Evolutionary conservation across 2,797 vertebrate genomes (phyloP).

Genomic region (Alectoris magna): DNA sequence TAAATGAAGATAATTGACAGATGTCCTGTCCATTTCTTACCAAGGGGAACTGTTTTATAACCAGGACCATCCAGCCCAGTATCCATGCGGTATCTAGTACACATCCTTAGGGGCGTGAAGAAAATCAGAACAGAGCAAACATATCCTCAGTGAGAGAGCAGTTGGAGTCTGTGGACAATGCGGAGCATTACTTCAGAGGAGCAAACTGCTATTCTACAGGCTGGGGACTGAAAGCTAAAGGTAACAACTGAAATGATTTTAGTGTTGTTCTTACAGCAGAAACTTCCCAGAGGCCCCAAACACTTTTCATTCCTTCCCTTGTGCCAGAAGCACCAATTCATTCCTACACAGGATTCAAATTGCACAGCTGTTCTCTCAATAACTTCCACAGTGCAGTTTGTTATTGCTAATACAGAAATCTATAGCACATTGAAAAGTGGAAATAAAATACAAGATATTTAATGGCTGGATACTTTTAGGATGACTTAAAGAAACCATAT

Average conservation of each 20-base stretch:
- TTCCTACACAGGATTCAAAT: slow-evolving; percentile 50
- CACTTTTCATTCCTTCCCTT: slow-evolving; percentile 46
- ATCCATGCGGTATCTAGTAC: slow-evolving; percentile 39
- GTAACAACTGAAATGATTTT: slow-evolving; percentile 51
- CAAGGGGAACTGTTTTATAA: background rate
- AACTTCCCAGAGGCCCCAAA: slow-evolving; percentile 49
- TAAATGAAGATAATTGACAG: background rate
- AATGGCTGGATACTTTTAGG: background rate
- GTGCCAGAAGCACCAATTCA: slow-evolving; percentile 42
- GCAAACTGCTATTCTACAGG: background rate
- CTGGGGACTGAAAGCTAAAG: slow-evolving; percentile 43
- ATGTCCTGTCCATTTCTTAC: background rate
- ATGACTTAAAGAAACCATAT: background rate
- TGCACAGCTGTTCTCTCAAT: slow-evolving; percentile 57
- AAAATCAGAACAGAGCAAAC: slow-evolving; percentile 56
- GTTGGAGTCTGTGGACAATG: background rate
- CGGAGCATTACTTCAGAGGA: slow-evolving; percentile 11
- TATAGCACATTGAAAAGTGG: slow-evolving; percentile 7
- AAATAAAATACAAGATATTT: slow-evolving; percentile 26
- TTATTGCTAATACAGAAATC: slow-evolving; percentile 59
- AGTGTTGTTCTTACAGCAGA: slow-evolving; percentile 43
- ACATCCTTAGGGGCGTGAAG: slow-evolving; percentile 35
- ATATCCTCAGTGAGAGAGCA: slow-evolving; percentile 19
- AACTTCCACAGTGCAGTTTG: slow-evolving; percentile 52
- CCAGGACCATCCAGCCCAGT: background rate